Evolutionary conservation across 2,797 vertebrate genomes (phyloP), one percentile per base, ranked within the genome.

Genomic region (Amazona ochrocephala): DNA sequence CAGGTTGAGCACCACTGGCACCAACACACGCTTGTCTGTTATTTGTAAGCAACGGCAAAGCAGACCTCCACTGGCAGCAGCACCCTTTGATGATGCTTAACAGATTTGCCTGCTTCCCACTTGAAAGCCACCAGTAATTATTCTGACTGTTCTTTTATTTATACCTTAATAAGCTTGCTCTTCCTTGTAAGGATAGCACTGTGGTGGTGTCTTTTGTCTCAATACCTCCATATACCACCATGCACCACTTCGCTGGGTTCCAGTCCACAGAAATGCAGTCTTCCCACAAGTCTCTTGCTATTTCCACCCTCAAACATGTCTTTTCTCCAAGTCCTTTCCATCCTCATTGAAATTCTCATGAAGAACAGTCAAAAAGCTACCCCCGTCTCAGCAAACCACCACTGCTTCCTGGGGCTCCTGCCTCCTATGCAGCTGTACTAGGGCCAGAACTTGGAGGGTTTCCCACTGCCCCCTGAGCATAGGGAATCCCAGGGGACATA

Each of bases 381-480:
- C 27, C 41, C 30, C 18, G 14, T 19, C 16, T 18, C 81, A 64
- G 32, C n/a, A 60, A 74, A 50, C n/a, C 17, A 39, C 2, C 21
- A 21, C 44, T 34, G 10, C 13, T 16, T 13, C 41, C 45, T 13
- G 20, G 7, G 37, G 13, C 27, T 79, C 71, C 65, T 8, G 1
- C 18, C n/a, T 27, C 32, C 44, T 8, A 0, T 22, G 45, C 22
- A 53, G 51, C 18, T 71, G 29, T 1, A 8, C 16, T 32, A 26
- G 32, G 23, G 18, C 22, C 34, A 26, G 60, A 45, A 50, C 3
- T 7, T 10, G 13, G 23, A 12, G 14, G 5, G 13, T 20, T 4
- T 8, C 26, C 8, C 23, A 10, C 17, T 11, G 12, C 2, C 17
- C 26, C 42, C 47, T 6, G 9, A 47, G 19, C 17, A 37, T 37